phyloP scores from a whole-genome alignment of 2,888 invertebrate genomes.

The Chaetogeoica ovagalla region DNA sequence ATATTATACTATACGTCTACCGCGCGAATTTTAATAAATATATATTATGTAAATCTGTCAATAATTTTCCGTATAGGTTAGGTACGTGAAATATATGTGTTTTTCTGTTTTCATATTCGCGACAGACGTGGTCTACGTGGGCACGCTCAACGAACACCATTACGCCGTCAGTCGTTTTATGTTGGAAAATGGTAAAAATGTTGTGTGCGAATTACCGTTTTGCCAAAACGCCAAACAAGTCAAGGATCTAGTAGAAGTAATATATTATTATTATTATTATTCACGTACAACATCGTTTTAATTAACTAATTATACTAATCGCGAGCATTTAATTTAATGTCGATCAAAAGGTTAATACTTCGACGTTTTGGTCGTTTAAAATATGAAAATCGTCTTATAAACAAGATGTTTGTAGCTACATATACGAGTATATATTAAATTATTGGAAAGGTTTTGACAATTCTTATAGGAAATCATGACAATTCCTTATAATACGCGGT shows the following conservation, averaged over 20 bases:
- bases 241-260: conserved; percentile 65
- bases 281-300: too few relatives aligned
- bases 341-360: too few relatives aligned
- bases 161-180: conserved; percentile 71
- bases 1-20: too few relatives aligned
- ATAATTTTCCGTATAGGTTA: background rate
- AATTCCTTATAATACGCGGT: too few relatives aligned
- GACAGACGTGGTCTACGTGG: conserved; percentile 84
- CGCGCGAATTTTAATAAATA: too few relatives aligned
- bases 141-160: conserved; percentile 76
- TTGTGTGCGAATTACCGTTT: conserved; percentile 89
- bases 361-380: too few relatives aligned
- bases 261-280: background rate
- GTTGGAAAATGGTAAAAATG: conserved; percentile 80
- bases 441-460: too few relatives aligned
- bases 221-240: conserved; percentile 78
- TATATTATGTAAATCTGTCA: too few relatives aligned
- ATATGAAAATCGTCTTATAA: too few relatives aligned
- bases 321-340: background rate
- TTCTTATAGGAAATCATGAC: too few relatives aligned
- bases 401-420: too few relatives aligned
- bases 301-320: background rate
- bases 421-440: too few relatives aligned
- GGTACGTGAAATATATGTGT: background rate
- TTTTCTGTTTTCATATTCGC: background rate